These are phyloP conservation scores for Chlamydotis undulata DNA, from an alignment of 2,113 vertebrate genomes.

Conservation along the genomic window DNA sequence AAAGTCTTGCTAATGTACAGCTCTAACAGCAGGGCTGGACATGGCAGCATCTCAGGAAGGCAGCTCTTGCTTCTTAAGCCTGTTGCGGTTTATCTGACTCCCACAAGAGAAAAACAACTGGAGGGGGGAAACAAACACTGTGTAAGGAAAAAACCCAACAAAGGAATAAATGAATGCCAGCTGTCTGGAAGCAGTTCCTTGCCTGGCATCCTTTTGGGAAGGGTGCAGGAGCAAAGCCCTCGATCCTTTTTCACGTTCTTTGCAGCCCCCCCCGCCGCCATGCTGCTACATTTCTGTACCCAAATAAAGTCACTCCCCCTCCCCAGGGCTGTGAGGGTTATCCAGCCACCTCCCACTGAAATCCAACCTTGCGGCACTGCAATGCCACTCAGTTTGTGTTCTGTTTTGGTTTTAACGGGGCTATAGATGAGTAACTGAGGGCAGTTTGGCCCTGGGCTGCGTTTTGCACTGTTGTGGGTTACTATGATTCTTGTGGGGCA, in stretches of 20 bases:
- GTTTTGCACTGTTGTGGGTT: neutral
- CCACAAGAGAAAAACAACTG: neutral
- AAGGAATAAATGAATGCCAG: neutral
- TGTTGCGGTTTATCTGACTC: neutral
- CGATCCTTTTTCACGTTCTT: neutral
- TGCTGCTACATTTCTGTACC: neutral
- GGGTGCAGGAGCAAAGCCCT: neutral
- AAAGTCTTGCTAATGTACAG: neutral
- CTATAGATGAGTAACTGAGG: neutral
- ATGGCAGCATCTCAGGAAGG: neutral
- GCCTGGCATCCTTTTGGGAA: neutral
- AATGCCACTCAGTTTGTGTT: neutral
- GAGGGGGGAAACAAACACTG: neutral
- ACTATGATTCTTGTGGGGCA: fast-evolving
- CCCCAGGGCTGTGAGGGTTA: neutral
- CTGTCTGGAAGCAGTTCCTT: neutral
- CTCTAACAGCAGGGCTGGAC: neutral
- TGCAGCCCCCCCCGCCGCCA: neutral
- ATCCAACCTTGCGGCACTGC: neutral
- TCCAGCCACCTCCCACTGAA: neutral
- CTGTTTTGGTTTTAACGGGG: neutral
- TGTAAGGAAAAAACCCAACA: neutral
- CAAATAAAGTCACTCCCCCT: neutral
- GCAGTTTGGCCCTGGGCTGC: neutral
- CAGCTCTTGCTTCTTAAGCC: neutral